Conservation (phyloP, 2,888 invertebrate genomes). For the Lydus trimaculatus region DNA sequence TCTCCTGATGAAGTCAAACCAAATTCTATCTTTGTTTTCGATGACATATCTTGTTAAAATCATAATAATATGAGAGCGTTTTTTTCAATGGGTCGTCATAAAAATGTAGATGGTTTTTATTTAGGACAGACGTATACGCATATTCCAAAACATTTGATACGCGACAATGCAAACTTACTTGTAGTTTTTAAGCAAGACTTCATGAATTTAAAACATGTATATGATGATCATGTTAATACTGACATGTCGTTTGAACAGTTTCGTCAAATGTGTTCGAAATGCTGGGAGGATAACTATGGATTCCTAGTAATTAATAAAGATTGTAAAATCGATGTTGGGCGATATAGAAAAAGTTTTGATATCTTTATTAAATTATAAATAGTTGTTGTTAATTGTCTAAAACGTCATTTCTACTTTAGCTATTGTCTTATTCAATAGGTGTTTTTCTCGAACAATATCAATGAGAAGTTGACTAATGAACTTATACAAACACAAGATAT, state of each 20-base stretch:
- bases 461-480: slow-evolving; percentile 17
- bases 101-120: slow-evolving; percentile 51
- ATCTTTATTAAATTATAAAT: slow-evolving; percentile 23
- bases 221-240: slow-evolving; percentile 42
- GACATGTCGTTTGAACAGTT: slow-evolving; percentile 46
- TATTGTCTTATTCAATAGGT: neutral
- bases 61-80: slow-evolving; percentile 46
- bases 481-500: slow-evolving; percentile 17
- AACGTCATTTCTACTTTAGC: neutral
- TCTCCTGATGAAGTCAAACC: slow-evolving; percentile 38
- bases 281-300: slow-evolving; percentile 47
- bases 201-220: slow-evolving; percentile 48
- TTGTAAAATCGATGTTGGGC: slow-evolving; percentile 40
- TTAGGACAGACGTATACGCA: slow-evolving; percentile 51
- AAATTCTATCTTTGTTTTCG: no score
- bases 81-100: slow-evolving; percentile 52
- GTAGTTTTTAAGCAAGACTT: slow-evolving; percentile 53
- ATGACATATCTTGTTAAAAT: slow-evolving; percentile 48
- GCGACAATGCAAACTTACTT: slow-evolving; percentile 53
- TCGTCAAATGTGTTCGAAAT: slow-evolving; percentile 44
- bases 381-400: neutral
- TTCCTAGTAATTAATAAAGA: slow-evolving; percentile 49
- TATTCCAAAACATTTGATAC: slow-evolving; percentile 53
- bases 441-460: slow-evolving; percentile 12
- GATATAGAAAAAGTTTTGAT: slow-evolving; percentile 49